Percentiles rank a stretch among this genome's conserved stretches.
phyloP scores from a whole-genome alignment of 92 coral and sea anemone species.

The Micromussa lordhowensis region DNA sequence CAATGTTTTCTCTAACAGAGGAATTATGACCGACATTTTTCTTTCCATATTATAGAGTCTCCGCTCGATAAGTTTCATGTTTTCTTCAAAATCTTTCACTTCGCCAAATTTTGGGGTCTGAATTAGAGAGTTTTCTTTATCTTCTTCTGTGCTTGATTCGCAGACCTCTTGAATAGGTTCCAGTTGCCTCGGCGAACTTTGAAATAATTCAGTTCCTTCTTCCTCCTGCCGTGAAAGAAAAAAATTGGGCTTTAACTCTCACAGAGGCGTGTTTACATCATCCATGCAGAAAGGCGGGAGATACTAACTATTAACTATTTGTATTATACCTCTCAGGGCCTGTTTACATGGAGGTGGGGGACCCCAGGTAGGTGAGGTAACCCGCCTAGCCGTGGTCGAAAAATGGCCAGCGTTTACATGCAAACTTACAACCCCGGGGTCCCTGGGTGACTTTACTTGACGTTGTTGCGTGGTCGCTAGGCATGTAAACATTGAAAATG shows the following conservation, averaged over 20 bases:
- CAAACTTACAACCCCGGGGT: too few relatives aligned
- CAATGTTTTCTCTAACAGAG: conserved; percentile 13
- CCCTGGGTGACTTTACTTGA: too few relatives aligned
- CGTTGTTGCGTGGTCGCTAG: too few relatives aligned
- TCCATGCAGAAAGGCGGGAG: not conserved
- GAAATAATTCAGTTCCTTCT: not conserved
- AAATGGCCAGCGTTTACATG: too few relatives aligned
- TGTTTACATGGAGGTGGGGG: too few relatives aligned
- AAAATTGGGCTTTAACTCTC: not conserved
- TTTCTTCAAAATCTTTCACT: conserved; percentile 56
- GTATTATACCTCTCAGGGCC: too few relatives aligned
- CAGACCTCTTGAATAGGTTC: not conserved
- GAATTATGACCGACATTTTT: conserved; percentile 20
- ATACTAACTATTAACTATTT: too few relatives aligned
- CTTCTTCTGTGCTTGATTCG: not conserved
- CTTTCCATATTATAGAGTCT: conserved; percentile 72
- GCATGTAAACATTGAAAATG: too few relatives aligned
- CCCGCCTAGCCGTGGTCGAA: too few relatives aligned
- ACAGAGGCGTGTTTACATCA: not conserved
- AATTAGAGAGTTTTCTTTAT: not conserved
- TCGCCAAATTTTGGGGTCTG: not conserved
- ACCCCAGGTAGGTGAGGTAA: too few relatives aligned
- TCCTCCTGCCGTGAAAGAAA: conserved; percentile 13
- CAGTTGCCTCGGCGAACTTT: not conserved
- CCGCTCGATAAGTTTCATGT: conserved; percentile 65